Conservation (phyloP, 1,140 invertebrate genomes). For the Orius insidiosus region DNA sequence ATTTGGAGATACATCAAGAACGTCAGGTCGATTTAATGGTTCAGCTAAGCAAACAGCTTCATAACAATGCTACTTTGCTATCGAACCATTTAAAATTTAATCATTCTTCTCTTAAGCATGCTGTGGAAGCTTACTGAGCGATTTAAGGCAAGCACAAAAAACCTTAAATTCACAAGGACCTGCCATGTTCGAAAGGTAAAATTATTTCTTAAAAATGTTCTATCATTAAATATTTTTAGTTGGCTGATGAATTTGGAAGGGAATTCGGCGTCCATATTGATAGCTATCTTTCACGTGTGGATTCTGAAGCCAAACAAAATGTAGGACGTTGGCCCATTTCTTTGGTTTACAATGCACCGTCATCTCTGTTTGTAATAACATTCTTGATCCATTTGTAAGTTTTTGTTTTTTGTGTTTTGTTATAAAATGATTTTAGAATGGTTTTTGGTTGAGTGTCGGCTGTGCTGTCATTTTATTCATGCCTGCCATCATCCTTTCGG, state of each 20-base stretch:
- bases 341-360: constrained; percentile 56
- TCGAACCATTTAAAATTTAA: constrained; percentile 48
- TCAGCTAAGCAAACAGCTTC: constrained; percentile 33
- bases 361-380: constrained; percentile 51
- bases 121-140: constrained; percentile 44
- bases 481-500: constrained; percentile 58
- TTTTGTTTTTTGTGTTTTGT: constrained; percentile 12
- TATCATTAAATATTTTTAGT: constrained; percentile 30
- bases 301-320: constrained; percentile 31
- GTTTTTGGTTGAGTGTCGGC: constrained; percentile 70
- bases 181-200: constrained; percentile 39
- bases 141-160: constrained; percentile 45
- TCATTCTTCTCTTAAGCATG: constrained; percentile 44
- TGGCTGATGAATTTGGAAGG: constrained; percentile 41
- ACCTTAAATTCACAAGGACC: constrained; percentile 48
- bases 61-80: constrained; percentile 28
- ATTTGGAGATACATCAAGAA: constrained; percentile 20
- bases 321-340: constrained; percentile 58
- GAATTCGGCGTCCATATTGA: constrained; percentile 41
- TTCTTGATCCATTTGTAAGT: constrained; percentile 68
- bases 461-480: constrained; percentile 66
- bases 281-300: constrained; percentile 42
- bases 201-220: not conserved
- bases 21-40: constrained; percentile 29
- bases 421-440: constrained; percentile 44